Evolutionary conservation across 2,113 vertebrate species (phyloP), one percentile per base, ranked within the genome.

Genomic region (Hymenochirus boettgeri): DNA sequence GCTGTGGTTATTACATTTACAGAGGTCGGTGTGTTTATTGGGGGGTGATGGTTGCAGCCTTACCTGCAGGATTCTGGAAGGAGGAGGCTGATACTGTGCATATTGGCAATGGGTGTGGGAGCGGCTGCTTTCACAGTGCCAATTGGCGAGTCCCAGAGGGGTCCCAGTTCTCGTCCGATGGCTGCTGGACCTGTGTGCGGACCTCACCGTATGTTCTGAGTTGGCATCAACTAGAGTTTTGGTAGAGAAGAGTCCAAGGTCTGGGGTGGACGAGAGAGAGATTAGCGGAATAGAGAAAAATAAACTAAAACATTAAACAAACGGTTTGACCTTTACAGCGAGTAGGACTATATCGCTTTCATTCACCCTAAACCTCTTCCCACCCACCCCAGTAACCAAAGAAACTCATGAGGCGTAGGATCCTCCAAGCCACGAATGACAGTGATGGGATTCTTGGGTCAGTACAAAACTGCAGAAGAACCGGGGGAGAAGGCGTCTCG

Each of bases 41-140:
- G n/a, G n/a, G n/a, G n/a, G n/a, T n/a, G n/a, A n/a, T n/a, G n/a
- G n/a, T n/a, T n/a, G n/a, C n/a, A n/a, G n/a, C n/a, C n/a, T 71
- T 64, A 93, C 92, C 92, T 94, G 92, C 52, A 95, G 78, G 18
- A 91, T 94, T 92, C 71, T 95, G 93, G 79, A 94, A 95, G 74
- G 90, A 93, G 1, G 92, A 93, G 1, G 93, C 76, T 95, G 93
- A 77, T 93, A 94, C 83, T 95, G 92, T 0, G 93, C 93, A 0
- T 94, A 95, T 94, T 95, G 70, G 93, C 90, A 2, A 95, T 95
- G 76, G 74, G 93, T 95, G 72, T 96, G 91, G 10, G 93, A 94
- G 17, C 93, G 89, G 71, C 92, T 94, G 80, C 93, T 95, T 76
- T 94, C 92, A 1, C 93, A 96, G 18, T 90, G 93, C 93, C 93